Conservation (phyloP, 2,888 invertebrate species). For the Hanleya hanleyi region DNA sequence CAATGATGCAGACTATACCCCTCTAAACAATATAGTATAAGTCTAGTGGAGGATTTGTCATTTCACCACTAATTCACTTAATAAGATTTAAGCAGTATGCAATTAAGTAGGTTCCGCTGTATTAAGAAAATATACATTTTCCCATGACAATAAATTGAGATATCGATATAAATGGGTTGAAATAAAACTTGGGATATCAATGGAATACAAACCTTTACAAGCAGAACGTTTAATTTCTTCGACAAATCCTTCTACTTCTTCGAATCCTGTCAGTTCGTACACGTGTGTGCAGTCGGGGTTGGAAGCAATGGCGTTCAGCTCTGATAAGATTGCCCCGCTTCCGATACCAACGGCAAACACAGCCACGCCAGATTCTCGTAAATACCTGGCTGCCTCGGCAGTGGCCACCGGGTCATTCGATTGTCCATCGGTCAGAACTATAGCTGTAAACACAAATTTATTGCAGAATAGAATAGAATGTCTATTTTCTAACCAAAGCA, state of each 20-base stretch:
- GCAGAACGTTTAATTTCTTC: neutral
- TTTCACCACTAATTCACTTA: no score
- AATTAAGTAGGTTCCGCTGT: no score
- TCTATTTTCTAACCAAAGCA: no score
- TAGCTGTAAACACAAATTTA: conserved; percentile 22
- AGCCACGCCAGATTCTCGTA: conserved; percentile 13
- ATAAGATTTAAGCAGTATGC: no score
- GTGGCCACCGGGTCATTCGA: conserved; percentile 39
- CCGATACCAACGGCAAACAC: conserved; percentile 23
- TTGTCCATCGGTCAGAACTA: conserved; percentile 44
- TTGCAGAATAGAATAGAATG: no score
- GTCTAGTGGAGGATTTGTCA: no score
- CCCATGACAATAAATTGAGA: no score
- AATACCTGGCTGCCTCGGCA: conserved; percentile 16
- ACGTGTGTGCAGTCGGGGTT: conserved; percentile 4
- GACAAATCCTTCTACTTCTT: neutral
- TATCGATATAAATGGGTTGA: neutral
- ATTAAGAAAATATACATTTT: no score
- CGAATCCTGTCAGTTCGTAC: neutral
- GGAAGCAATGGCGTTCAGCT: conserved; percentile 17
- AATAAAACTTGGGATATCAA: no score
- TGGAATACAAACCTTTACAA: neutral
- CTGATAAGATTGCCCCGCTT: neutral
- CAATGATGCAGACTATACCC: no score
- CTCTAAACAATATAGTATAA: no score